A percentile compares a stretch with the other conserved stretches of the same genome.
Conservation (phyloP, 2,888 invertebrate genomes). For the Odontocerum albicorne region DNA sequence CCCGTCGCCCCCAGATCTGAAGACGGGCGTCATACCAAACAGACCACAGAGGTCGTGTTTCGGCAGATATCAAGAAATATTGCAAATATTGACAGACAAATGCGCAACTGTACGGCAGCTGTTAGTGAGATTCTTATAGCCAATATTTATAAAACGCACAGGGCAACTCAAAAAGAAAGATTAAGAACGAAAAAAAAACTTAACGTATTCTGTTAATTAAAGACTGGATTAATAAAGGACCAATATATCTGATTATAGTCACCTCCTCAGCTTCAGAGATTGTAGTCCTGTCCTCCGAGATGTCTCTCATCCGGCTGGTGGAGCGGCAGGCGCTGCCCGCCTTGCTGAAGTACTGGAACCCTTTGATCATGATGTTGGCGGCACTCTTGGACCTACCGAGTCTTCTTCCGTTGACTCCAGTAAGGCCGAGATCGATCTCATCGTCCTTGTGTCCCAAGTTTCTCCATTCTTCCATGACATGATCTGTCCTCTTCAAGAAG, state of each 20-base stretch:
- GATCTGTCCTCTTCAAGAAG: conserved; percentile 81
- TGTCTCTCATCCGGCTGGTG: conserved; percentile 49
- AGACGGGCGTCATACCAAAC: too few relatives aligned
- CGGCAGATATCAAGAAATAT: too few relatives aligned
- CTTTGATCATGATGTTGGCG: conserved; percentile 81
- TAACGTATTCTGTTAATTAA: too few relatives aligned
- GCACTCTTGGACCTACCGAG: conserved; percentile 71
- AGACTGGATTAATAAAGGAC: too few relatives aligned
- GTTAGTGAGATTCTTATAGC: too few relatives aligned
- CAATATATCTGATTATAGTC: conserved; percentile 36
- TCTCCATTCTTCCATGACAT: conserved; percentile 87
- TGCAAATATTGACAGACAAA: too few relatives aligned
- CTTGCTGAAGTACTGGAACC: conserved; percentile 69
- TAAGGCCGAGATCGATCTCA: conserved; percentile 44
- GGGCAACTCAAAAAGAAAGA: too few relatives aligned
- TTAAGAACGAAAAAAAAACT: too few relatives aligned
- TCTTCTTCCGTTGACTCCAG: conserved; percentile 46
- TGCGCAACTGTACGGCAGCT: too few relatives aligned
- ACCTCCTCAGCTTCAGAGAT: conserved; percentile 70
- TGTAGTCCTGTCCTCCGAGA: conserved; percentile 65
- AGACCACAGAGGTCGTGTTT: too few relatives aligned
- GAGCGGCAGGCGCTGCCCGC: conserved; percentile 55
- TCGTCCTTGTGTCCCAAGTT: conserved; percentile 66
- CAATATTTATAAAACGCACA: too few relatives aligned
- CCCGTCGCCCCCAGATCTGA: too few relatives aligned